Evolutionary conservation across 2,888 invertebrate species (phyloP).

Genomic region (Diarsia brunnea): DNA sequence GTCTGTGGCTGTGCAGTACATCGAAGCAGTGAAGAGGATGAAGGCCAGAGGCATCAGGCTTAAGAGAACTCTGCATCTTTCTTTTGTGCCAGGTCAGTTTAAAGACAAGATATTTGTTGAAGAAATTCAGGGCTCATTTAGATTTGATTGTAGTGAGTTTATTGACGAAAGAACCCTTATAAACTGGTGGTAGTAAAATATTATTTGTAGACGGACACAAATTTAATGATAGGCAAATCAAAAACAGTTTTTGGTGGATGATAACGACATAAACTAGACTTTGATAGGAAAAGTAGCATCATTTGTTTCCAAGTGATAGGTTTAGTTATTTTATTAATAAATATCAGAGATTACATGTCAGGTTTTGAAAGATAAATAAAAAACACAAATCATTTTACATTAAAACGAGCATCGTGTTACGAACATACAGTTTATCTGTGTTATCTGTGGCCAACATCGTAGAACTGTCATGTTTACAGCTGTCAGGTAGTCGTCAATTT

Average conservation of each 20-base stretch:
- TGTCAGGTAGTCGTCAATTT: too few relatives aligned
- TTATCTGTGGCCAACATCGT: too few relatives aligned
- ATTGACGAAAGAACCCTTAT: neutral
- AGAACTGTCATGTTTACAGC: too few relatives aligned
- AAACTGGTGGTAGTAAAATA: neutral
- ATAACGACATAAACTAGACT: neutral
- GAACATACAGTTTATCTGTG: too few relatives aligned
- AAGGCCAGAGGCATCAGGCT: slow-evolving; percentile 88
- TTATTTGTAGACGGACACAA: neutral
- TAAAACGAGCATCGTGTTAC: too few relatives aligned
- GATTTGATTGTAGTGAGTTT: neutral
- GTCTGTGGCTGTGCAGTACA: slow-evolving; percentile 93
- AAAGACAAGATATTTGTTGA: neutral
- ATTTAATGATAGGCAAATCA: neutral
- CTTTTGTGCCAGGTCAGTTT: slow-evolving; percentile 93
- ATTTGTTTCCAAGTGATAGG: neutral
- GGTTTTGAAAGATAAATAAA: too few relatives aligned
- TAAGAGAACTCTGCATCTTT: slow-evolving; percentile 92
- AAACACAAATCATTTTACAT: too few relatives aligned
- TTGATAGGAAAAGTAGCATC: neutral
- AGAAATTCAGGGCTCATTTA: neutral
- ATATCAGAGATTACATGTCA: too few relatives aligned
- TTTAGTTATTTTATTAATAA: too few relatives aligned
- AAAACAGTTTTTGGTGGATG: neutral
- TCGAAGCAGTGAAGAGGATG: slow-evolving; percentile 92